Base-by-base conservation (phyloP, 1,140 invertebrate genomes). In the Ptiloglossa arizonensis region DNA sequence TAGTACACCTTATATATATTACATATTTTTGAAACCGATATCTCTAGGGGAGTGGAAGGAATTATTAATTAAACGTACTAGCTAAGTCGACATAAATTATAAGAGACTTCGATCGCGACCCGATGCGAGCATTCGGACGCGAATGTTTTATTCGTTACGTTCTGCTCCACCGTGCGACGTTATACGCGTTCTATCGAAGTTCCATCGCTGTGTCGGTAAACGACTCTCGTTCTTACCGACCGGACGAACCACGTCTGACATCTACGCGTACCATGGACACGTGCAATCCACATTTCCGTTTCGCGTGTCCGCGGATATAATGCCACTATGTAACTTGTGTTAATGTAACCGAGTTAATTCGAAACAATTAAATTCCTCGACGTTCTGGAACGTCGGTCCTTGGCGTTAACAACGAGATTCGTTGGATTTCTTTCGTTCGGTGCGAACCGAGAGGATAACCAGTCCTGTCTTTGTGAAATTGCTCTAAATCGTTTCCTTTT, bases 1-100 rank as follows among this genome's bases (percentile, higher is more conserved):
- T 68, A 68, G 64, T 69, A 24, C 24, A n/a, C 8, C n/a, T 44
- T 56, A 57, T 32, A 57, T 57, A 71, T 67, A 48, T 29, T 67
- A 76, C 54, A 76, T 60, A 15, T 29, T n/a, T n/a, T 17, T 50
- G 44, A 24, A 63, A 59, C 35, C 70, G 24, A n/a, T 46, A 32
- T 44, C n/a, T 69, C 27, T 9, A 54, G 69, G 24, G 6, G 35
- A 77, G 15, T 56, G 38, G 27, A 27, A 29, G 29, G 44, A 48
- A 64, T 77, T 32, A 57, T 57, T 57, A 24, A 56, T 22, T 15
- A 35, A 22, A 59, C n/a, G n/a, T 19, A 44, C 27, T 59, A 46
- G 19, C 38, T 44, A 44, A 41, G 22, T 46, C 13, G 54, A 57
- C 11, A 29, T 41, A 56, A 69, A 69, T 66, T 52, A 32, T 66